A percentile compares a stretch with the other conserved stretches of the same genome.
These are phyloP conservation scores for Drosophila helvetica DNA, from an alignment of 2,888 invertebrate species.

Conservation along the genomic window DNA sequence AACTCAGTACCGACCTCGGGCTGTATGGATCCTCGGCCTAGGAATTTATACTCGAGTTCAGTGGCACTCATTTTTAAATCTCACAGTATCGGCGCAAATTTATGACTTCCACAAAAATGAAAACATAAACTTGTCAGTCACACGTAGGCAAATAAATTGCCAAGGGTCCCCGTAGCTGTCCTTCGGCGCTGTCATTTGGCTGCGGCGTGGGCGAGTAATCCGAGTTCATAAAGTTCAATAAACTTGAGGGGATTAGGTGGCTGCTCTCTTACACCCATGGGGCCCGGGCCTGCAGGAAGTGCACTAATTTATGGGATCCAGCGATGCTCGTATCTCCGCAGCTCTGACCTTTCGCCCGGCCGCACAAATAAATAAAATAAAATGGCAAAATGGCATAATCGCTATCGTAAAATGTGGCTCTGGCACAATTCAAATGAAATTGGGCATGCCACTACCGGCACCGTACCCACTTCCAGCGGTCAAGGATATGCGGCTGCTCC, in stretches of 20 bases:
- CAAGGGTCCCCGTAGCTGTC: slow-evolving; percentile 14
- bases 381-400: slow-evolving; percentile 34
- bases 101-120: slow-evolving; percentile 49
- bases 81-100: slow-evolving; percentile 48
- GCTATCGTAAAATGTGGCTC: slow-evolving; percentile 35
- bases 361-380: slow-evolving; percentile 56
- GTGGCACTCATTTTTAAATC: slow-evolving; percentile 57
- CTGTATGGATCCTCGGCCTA: slow-evolving; percentile 29
- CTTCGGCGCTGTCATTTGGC: neutral
- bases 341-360: slow-evolving; percentile 43
- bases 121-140: slow-evolving; percentile 75
- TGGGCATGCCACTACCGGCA: slow-evolving; percentile 56
- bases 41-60: slow-evolving; percentile 56
- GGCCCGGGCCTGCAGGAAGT: slow-evolving; percentile 52
- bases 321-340: slow-evolving; percentile 14
- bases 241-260: slow-evolving; percentile 45
- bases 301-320: slow-evolving; percentile 65
- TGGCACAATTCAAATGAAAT: slow-evolving; percentile 75
- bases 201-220: slow-evolving; percentile 46
- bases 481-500: slow-evolving; percentile 55
- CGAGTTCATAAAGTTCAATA: slow-evolving; percentile 72
- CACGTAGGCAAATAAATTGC: slow-evolving; percentile 70
- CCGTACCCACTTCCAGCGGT: slow-evolving; percentile 51
- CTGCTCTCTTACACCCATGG: slow-evolving; percentile 7
- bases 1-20: slow-evolving; percentile 31